phyloP scores from a whole-genome alignment of 2,888 invertebrate species.

The Noctua comes region DNA sequence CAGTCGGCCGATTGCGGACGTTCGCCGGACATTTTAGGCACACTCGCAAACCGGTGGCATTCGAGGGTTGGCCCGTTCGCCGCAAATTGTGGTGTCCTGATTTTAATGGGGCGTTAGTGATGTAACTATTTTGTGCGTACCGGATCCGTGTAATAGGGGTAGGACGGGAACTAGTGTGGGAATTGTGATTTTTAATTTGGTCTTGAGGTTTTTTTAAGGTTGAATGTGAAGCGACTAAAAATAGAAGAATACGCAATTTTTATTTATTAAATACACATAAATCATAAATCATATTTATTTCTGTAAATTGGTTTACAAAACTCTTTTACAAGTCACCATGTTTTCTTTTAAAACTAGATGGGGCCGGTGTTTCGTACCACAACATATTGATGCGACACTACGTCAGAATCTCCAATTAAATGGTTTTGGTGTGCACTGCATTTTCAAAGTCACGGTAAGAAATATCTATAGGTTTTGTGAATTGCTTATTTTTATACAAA shows the following conservation, averaged over 20 bases:
- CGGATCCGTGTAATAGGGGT: neutral
- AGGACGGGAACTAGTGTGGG: constrained; percentile 8
- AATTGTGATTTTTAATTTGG: neutral
- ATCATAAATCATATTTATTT: too few relatives aligned
- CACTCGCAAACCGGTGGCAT: constrained; percentile 37
- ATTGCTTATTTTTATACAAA: too few relatives aligned
- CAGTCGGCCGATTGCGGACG: neutral
- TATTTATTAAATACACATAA: too few relatives aligned
- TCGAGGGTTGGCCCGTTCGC: constrained; percentile 38
- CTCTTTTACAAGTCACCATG: too few relatives aligned
- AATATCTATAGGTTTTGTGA: too few relatives aligned
- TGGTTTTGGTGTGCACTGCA: too few relatives aligned
- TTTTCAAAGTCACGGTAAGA: too few relatives aligned
- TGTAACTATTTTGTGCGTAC: constrained; percentile 46
- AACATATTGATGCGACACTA: neutral
- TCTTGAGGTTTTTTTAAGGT: neutral
- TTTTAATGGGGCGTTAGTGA: constrained; percentile 62
- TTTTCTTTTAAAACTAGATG: too few relatives aligned
- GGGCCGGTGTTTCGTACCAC: too few relatives aligned
- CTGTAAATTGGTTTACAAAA: too few relatives aligned
- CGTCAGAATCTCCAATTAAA: too few relatives aligned
- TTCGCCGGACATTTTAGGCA: constrained; percentile 45
- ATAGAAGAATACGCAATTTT: neutral
- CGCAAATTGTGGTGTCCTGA: constrained; percentile 62
- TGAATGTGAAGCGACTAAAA: neutral